A percentile compares a stretch with the other conserved stretches of the same genome.
Evolutionary conservation across 2,113 vertebrate species (phyloP).

Genomic region (Heterotilapia buettikoferi): DNA sequence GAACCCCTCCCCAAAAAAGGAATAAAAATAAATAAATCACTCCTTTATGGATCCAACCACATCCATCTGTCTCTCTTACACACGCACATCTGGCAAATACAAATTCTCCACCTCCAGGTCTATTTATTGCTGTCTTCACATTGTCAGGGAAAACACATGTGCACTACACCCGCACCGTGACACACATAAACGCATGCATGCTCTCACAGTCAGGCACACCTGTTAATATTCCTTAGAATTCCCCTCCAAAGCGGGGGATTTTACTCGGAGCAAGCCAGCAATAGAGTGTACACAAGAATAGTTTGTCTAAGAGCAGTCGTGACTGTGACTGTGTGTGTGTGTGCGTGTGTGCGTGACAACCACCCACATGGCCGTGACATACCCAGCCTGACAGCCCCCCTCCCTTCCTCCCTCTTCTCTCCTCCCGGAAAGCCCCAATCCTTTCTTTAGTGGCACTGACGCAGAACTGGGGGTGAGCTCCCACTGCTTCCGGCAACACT

Average conservation of each 20-base stretch:
- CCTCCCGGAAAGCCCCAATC: conserved; percentile 66
- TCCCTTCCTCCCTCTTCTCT: conserved; percentile 23
- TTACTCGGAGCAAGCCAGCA: conserved; percentile 42
- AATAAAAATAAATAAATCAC: not conserved
- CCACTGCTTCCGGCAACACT: conserved; percentile 69
- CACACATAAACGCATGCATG: not conserved
- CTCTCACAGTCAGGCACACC: conserved; percentile 29
- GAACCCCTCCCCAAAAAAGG: not conserved
- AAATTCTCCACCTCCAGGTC: not conserved
- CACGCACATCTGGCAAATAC: conserved; percentile 18
- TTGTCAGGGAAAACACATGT: not conserved
- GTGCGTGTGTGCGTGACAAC: conserved; percentile 41
- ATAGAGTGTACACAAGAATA: conserved; percentile 54
- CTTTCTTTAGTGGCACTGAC: conserved; percentile 66
- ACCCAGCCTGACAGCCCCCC: conserved; percentile 53
- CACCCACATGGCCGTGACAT: conserved; percentile 69
- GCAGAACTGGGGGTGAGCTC: conserved; percentile 64
- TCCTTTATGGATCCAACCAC: not conserved
- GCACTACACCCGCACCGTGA: not conserved
- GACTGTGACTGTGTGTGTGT: conserved; percentile 29
- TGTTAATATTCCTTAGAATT: conserved; percentile 54
- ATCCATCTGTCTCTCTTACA: not conserved
- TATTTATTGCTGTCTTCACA: not conserved
- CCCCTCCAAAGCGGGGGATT: conserved; percentile 53
- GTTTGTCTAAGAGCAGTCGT: conserved; percentile 50